These are phyloP conservation scores for Nipponacmea schrenckii DNA, from an alignment of 2,888 invertebrate genomes.

Conservation along the genomic window DNA sequence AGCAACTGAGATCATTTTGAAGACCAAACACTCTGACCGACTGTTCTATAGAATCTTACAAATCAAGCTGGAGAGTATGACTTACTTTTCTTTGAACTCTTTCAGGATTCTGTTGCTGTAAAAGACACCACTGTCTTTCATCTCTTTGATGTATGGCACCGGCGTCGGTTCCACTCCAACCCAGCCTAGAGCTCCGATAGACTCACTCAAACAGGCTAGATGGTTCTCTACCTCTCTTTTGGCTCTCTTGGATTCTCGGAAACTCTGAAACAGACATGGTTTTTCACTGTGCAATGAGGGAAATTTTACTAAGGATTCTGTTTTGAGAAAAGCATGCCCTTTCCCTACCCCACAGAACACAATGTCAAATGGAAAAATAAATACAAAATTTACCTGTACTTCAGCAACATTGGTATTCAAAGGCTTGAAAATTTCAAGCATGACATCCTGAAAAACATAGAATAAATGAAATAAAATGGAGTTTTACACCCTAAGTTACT, in stretches of 20 bases:
- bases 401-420: conserved; percentile 69
- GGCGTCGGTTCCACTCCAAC: conserved; percentile 93
- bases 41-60: no score
- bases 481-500: no score
- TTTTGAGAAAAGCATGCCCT: no score
- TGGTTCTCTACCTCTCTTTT: conserved; percentile 92
- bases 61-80: no score
- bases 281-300: no score
- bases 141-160: conserved; percentile 95
- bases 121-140: conserved; percentile 97
- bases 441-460: conserved; percentile 46
- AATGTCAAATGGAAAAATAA: no score
- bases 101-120: conserved; percentile 97
- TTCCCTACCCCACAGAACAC: no score
- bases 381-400: conserved; percentile 35
- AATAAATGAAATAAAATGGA: no score
- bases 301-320: no score
- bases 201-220: conserved; percentile 94
- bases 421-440: conserved; percentile 76
- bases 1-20: no score
- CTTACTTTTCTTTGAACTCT: conserved; percentile 94
- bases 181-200: conserved; percentile 96
- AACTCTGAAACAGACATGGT: conserved; percentile 75
- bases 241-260: conserved; percentile 88
- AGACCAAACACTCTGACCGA: no score